These are phyloP conservation scores for Cotesia congregata DNA, from an alignment of 2,888 invertebrate species.

Conservation along the genomic window DNA sequence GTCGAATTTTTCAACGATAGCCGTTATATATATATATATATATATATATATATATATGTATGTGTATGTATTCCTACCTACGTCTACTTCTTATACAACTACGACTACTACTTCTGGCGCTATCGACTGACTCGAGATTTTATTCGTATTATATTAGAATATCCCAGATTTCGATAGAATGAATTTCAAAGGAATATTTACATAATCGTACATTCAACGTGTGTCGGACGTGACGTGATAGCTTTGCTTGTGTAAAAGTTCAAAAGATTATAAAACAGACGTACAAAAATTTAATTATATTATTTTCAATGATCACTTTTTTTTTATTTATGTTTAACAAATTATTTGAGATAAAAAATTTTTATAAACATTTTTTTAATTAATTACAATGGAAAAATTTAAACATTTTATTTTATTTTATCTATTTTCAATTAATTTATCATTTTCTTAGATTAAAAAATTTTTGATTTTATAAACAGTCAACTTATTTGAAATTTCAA, in stretches of 20 bases:
- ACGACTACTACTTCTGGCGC: not conserved
- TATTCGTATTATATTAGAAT: constrained; percentile 25
- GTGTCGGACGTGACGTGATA: constrained; percentile 33
- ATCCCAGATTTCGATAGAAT: constrained; percentile 37
- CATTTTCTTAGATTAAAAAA: no score
- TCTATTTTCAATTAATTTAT: no score
- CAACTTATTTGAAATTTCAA: no score
- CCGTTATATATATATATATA: not conserved
- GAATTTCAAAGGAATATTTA: constrained; percentile 40
- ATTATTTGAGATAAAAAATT: no score
- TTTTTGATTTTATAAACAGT: no score
- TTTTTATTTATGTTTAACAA: no score
- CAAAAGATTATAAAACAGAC: constrained; percentile 8
- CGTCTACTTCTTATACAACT: not conserved
- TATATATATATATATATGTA: no score
- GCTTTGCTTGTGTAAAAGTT: constrained; percentile 19
- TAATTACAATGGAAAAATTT: no score
- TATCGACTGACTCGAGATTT: constrained; percentile 25
- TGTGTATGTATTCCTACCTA: not conserved
- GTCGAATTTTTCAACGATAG: not conserved
- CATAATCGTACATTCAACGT: constrained; percentile 37
- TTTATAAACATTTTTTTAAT: no score
- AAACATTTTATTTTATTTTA: no score
- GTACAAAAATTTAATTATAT: not conserved
- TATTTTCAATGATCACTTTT: constrained; percentile 16